Percentiles rank a stretch among this genome's conserved stretches.
Conservation (phyloP, 1,140 invertebrate genomes). For the Aphaenogaster ashmeadi region DNA sequence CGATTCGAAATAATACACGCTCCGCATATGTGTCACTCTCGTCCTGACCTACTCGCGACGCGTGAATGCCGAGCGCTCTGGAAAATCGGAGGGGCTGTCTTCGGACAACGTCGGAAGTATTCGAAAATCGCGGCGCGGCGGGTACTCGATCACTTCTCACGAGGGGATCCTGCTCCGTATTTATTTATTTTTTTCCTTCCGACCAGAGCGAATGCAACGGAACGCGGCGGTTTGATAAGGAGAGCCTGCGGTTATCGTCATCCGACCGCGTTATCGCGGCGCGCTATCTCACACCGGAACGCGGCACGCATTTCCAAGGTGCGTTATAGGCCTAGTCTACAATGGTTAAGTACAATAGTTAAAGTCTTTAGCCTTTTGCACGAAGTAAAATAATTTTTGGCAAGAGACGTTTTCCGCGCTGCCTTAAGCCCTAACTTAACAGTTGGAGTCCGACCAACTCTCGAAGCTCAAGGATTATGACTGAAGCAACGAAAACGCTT, state of each 20-base stretch:
- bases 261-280: conserved; percentile 11
- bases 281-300: conserved; percentile 6
- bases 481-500: no score
- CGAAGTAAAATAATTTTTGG: no score
- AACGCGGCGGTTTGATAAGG: neutral
- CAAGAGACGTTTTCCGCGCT: no score
- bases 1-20: conserved; percentile 36
- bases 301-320: neutral
- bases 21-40: conserved; percentile 6
- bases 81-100: no score
- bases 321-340: neutral
- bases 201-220: neutral
- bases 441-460: no score
- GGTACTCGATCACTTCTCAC: neutral
- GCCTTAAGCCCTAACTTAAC: no score
- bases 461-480: no score
- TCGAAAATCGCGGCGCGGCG: neutral
- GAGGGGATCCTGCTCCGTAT: neutral
- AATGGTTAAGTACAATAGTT: no score
- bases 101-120: no score
- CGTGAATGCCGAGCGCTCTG: neutral
- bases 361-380: no score
- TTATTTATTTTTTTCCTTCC: no score
- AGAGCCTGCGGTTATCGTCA: conserved; percentile 1
- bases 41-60: neutral